Conservation (phyloP, 2,113 vertebrate genomes). For the Tympanuchus pallidicinctus region DNA sequence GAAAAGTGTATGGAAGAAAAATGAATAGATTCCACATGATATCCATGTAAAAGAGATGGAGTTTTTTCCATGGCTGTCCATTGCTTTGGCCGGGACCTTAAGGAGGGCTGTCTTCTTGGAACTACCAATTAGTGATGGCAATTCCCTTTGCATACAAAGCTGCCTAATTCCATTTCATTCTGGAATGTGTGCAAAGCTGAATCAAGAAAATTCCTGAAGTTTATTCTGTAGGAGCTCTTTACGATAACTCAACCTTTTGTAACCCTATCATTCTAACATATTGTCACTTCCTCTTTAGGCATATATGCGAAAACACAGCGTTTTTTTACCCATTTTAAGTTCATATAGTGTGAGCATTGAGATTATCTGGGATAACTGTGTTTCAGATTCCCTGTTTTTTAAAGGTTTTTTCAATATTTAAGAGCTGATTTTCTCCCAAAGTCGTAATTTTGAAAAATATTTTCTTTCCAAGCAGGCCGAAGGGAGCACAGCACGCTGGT, state of each 20-base stretch:
- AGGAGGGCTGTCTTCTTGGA: background rate
- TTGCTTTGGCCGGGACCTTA: background rate
- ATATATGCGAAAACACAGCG: background rate
- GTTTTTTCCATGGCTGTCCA: background rate
- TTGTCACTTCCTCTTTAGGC: too few species aligned
- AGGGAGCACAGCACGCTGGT: background rate
- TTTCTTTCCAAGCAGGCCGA: background rate
- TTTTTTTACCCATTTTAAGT: background rate
- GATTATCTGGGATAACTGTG: background rate
- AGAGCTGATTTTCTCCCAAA: background rate
- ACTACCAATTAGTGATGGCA: background rate
- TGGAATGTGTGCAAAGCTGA: background rate
- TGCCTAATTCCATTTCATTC: background rate
- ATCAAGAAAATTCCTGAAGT: background rate
- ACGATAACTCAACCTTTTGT: background rate
- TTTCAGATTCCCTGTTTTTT: background rate
- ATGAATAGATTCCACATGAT: background rate
- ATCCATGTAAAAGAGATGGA: accelerated
- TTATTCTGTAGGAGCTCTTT: background rate
- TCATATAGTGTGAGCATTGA: background rate
- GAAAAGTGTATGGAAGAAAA: background rate
- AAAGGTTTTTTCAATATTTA: background rate
- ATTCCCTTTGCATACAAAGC: background rate
- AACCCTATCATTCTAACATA: background rate
- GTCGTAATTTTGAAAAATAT: background rate